Conservation (phyloP, 23 tunicate species). For the Clavelina lepadiformis region DNA sequence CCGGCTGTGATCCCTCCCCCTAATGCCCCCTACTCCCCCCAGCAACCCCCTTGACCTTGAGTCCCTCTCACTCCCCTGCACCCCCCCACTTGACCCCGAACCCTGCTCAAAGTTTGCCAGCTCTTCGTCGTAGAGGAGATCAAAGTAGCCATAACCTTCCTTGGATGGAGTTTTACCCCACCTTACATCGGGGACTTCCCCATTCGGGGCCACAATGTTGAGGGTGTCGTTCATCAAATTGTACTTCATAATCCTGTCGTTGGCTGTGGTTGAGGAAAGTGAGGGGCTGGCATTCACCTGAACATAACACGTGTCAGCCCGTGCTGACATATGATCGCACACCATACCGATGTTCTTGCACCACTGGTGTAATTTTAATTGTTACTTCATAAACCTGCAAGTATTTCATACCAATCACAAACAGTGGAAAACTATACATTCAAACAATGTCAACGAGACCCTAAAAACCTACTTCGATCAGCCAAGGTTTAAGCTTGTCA, state of each 20-base stretch:
- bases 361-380: too few species aligned
- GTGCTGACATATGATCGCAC: too few species aligned
- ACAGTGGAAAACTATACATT: too few species aligned
- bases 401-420: too few species aligned
- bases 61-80: slow-evolving; percentile 37
- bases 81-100: slow-evolving; percentile 27
- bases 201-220: slow-evolving; percentile 76
- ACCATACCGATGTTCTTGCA: too few species aligned
- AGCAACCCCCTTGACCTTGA: slow-evolving; percentile 80
- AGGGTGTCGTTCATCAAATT: slow-evolving; percentile 86
- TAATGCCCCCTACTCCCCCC: slow-evolving; percentile 54
- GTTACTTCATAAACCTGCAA: too few species aligned
- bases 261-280: slow-evolving; percentile 93
- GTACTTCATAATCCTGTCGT: slow-evolving; percentile 98
- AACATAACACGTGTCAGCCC: background rate
- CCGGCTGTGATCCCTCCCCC: slow-evolving; percentile 81
- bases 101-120: slow-evolving; percentile 52
- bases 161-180: slow-evolving; percentile 89
- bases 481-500: slow-evolving; percentile 97
- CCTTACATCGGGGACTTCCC: slow-evolving; percentile 93
- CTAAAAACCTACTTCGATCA: slow-evolving; percentile 80
- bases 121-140: slow-evolving; percentile 93
- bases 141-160: slow-evolving; percentile 88
- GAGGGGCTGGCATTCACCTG: slow-evolving; percentile 99
- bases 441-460: too few species aligned